A percentile compares a stretch with the other conserved stretches of the same genome.
Evolutionary conservation across 2,888 invertebrate genomes (phyloP).

Genomic region (Ramazzottius varieornatus): DNA sequence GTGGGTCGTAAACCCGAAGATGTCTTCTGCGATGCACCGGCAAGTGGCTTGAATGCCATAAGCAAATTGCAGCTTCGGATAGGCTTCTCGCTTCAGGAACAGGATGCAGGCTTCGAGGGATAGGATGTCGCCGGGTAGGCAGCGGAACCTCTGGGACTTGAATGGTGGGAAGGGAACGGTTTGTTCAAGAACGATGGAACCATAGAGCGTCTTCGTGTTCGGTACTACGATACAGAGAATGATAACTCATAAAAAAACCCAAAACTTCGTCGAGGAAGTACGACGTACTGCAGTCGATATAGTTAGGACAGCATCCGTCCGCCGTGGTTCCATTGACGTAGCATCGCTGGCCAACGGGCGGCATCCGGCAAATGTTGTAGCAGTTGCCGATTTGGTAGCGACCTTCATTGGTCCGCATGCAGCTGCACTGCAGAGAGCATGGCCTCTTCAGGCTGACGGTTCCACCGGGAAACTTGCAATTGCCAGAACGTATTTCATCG

Average conservation of each 20-base stretch:
- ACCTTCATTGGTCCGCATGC: background rate
- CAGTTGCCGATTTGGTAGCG: conserved; percentile 2
- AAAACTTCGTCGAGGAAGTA: background rate
- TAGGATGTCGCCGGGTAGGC: background rate
- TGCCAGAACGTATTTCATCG: background rate
- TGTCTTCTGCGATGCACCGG: background rate
- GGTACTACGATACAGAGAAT: too few species aligned
- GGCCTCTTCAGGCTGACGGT: background rate
- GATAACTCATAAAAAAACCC: too few species aligned
- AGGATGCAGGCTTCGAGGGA: background rate
- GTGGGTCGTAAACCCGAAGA: background rate
- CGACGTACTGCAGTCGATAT: background rate
- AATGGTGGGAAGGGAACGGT: background rate
- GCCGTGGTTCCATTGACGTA: background rate
- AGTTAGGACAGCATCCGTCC: background rate
- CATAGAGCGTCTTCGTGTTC: background rate
- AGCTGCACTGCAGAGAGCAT: background rate
- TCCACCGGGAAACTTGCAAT: background rate
- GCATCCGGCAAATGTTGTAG: background rate
- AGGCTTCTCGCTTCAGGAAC: background rate
- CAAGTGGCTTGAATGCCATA: background rate
- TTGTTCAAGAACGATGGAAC: background rate
- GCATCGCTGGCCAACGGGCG: background rate
- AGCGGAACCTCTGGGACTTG: background rate
- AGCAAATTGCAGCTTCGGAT: background rate